phyloP scores from a whole-genome alignment of 2,113 vertebrate genomes.

The Ancistrus triradiatus region DNA sequence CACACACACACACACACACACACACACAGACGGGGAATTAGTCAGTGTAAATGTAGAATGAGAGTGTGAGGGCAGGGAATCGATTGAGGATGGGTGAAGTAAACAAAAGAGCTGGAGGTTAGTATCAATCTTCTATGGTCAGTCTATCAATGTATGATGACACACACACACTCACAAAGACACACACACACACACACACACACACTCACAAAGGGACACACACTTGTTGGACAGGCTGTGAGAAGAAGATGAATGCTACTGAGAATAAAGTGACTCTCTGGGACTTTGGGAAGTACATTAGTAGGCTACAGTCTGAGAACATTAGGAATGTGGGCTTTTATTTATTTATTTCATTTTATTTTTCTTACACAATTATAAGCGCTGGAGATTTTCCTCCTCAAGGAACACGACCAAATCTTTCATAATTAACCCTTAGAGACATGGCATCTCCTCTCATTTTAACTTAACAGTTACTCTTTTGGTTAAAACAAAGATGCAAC shows the following conservation, averaged over 20 bases:
- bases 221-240: constrained; percentile 58
- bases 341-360: constrained; percentile 33
- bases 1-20: constrained; percentile 57
- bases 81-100: constrained; percentile 59
- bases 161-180: constrained; percentile 39
- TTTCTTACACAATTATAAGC: constrained; percentile 51
- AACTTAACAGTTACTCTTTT: no score
- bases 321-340: no score
- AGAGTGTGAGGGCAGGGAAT: constrained; percentile 68
- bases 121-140: constrained; percentile 64
- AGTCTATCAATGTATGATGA: constrained; percentile 61
- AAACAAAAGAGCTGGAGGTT: constrained; percentile 55
- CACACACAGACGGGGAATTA: constrained; percentile 64
- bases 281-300: constrained; percentile 45
- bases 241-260: constrained; percentile 67
- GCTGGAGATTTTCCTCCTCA: no score
- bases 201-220: constrained; percentile 24
- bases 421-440: no score
- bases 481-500: no score
- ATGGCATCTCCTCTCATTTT: no score
- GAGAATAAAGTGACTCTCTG: constrained; percentile 61
- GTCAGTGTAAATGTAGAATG: constrained; percentile 62
- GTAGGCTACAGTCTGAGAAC: no score
- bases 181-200: no score
- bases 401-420: no score